phyloP scores from a whole-genome alignment of 2,797 vertebrate genomes.

The Acridotheres tristis region DNA sequence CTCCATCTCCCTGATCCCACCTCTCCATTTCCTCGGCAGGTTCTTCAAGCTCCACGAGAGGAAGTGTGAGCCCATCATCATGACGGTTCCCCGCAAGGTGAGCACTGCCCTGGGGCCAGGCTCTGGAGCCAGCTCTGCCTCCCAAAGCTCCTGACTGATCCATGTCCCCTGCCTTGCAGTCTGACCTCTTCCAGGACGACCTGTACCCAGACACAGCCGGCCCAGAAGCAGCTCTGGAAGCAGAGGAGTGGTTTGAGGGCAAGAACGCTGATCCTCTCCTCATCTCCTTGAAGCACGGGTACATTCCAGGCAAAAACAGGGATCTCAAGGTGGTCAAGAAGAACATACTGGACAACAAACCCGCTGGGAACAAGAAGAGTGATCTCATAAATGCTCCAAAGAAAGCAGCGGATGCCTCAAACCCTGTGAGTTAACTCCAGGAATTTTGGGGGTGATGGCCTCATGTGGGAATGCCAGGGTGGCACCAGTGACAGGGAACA shows the following conservation, averaged over 20 bases:
- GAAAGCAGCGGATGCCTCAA: conserved; percentile 80
- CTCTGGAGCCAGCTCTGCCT: not conserved
- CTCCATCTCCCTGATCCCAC: not conserved
- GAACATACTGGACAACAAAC: conserved; percentile 92
- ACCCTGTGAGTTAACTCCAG: conserved; percentile 78
- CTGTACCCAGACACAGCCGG: conserved; percentile 95
- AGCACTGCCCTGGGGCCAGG: not conserved
- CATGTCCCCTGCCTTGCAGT: conserved; percentile 73
- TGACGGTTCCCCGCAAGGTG: conserved; percentile 98
- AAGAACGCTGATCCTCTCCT: conserved; percentile 91
- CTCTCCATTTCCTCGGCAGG: conserved; percentile 70
- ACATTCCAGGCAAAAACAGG: conserved; percentile 90
- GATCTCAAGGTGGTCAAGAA: conserved; percentile 96
- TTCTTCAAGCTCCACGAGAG: conserved; percentile 98
- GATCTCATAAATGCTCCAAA: conserved; percentile 82
- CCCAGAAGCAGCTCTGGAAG: conserved; percentile 89
- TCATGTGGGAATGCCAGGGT: not conserved
- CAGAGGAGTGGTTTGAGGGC: conserved; percentile 95
- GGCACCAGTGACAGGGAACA: not conserved
- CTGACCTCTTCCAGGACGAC: conserved; percentile 97
- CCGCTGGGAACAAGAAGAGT: conserved; percentile 80
- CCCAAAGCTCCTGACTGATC: not conserved
- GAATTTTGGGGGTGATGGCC: not conserved
- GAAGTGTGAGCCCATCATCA: conserved; percentile 97
- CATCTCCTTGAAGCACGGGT: conserved; percentile 94